Base-by-base conservation (phyloP, 2,888 invertebrate genomes). In the Rhimphoctona megacephalus region DNA sequence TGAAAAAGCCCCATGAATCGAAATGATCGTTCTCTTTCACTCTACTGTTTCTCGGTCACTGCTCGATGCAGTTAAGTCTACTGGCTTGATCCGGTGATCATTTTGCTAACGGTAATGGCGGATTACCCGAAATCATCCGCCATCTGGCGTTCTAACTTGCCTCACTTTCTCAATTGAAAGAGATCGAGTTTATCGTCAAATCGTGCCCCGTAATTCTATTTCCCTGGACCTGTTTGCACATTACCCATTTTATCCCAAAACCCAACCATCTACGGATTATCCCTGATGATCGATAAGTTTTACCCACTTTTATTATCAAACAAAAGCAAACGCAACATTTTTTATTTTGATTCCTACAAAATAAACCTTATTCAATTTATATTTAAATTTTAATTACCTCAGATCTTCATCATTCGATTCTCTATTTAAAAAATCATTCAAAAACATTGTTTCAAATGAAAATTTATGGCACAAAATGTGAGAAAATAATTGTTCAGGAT, bases 111-210 rank as follows among this genome's bases (percentile, higher is more conserved):
- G 93, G 93, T 94, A 94, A 94, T 94, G 92, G 92, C 87, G 92
- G 93, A 93, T 94, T 92, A 93, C 91, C 90, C 85, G 88, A 89
- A 89, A 91, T 91, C 93, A 94, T 94, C 93, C 92, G 93, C 92
- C 93, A 91, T 91, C 90, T 90, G 90, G 92, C 90, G 76, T 82
- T 82, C 89, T 88, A 88, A 89, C 90, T 90, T 90, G 89, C 69
- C 76, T 83, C 83, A 74, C 81, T 87, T 79, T 74, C 49, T 43
- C 81, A 73, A 82, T 67, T 57, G 64, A 36, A 43, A 74, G 66
- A 52, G 7, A 73, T 30, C 69, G 61, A 61, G 70, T 57, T 43
- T 78, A 86, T 86, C 67, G 84, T 74, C 69, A 17, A 46, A 73
- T 33, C 52, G n/a, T 30, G 33, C 52, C 19, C 30, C 72, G 25